Evolutionary conservation across 2,797 vertebrate species (phyloP).

Genomic region (Syngnathus acus): DNA sequence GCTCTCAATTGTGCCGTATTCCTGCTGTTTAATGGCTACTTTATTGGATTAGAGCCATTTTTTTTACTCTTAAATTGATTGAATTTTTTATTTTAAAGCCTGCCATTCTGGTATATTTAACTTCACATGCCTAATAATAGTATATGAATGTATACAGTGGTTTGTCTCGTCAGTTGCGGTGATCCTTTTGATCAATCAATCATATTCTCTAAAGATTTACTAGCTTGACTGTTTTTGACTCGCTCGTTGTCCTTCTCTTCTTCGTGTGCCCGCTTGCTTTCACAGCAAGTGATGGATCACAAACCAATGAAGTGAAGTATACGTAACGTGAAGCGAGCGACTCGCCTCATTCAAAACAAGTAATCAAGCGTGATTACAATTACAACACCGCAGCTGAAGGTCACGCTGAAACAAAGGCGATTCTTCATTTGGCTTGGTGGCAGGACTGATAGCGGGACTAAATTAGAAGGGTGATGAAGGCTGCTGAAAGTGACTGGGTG

Average conservation of each 20-base stretch:
- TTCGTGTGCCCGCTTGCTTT: slow-evolving; percentile 17
- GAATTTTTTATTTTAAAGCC: slow-evolving; percentile 21
- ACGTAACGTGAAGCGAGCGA: slow-evolving; percentile 14
- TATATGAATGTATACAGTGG: background rate
- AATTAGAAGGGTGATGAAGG: slow-evolving; percentile 50
- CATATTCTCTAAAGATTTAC: background rate
- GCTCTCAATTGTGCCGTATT: slow-evolving; percentile 28
- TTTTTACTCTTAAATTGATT: slow-evolving; percentile 14
- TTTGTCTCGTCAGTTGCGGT: background rate
- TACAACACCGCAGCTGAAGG: slow-evolving; percentile 62
- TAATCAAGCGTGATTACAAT: slow-evolving; percentile 12
- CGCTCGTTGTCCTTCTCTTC: slow-evolving; percentile 13
- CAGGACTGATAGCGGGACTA: slow-evolving; percentile 28
- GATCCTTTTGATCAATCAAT: too few species aligned
- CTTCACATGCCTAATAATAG: slow-evolving; percentile 10
- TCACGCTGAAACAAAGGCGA: slow-evolving; percentile 74
- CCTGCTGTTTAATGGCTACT: slow-evolving; percentile 28
- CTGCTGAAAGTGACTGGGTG: slow-evolving; percentile 50
- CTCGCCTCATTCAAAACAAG: background rate
- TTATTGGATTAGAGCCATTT: slow-evolving; percentile 23
- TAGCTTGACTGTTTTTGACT: slow-evolving; percentile 46
- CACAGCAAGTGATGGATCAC: slow-evolving; percentile 4
- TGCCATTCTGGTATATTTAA: slow-evolving; percentile 13
- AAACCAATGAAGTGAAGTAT: slow-evolving; percentile 12
- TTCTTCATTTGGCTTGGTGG: slow-evolving; percentile 63